A percentile compares a stretch with the other conserved stretches of the same genome.
phyloP scores from a whole-genome alignment of 1,140 invertebrate species.

The Drosophila jambulina region DNA sequence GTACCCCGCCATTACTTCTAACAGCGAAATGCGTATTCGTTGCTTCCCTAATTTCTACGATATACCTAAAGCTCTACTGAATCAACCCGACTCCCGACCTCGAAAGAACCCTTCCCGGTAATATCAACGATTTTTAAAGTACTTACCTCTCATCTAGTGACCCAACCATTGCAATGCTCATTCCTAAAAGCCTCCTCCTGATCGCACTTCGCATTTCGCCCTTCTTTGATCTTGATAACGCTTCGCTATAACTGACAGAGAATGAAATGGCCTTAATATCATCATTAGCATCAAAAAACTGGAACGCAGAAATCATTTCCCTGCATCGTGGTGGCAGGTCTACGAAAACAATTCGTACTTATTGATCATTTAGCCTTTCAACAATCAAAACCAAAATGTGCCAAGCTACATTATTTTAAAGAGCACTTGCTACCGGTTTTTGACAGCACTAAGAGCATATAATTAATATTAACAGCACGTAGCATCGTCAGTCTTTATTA shows the following conservation, averaged over 20 bases:
- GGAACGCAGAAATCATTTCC: conserved; percentile 8
- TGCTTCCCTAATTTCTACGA: conserved; percentile 72
- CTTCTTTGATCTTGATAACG: conserved; percentile 20
- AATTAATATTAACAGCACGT: conserved; percentile 30
- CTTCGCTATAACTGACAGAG: conserved; percentile 14
- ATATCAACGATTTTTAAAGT: conserved; percentile 47
- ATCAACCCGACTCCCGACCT: conserved; percentile 36
- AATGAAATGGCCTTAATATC: conserved; percentile 10
- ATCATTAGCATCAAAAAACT: conserved; percentile 16
- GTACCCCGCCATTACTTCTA: conserved; percentile 74
- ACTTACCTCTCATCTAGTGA: conserved; percentile 1
- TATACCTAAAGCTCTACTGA: conserved; percentile 78
- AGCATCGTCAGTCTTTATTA: conserved; percentile 14
- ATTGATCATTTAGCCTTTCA: conserved; percentile 37
- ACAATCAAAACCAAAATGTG: conserved; percentile 58
- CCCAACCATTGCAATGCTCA: conserved; percentile 16
- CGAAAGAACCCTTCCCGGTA: conserved; percentile 49
- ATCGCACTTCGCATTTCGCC: background rate
- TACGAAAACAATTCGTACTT: conserved; percentile 24
- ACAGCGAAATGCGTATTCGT: conserved; percentile 78
- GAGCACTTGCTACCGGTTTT: conserved; percentile 41
- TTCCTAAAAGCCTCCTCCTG: conserved; percentile 11
- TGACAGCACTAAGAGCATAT: conserved; percentile 26
- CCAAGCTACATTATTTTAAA: conserved; percentile 56
- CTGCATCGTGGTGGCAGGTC: conserved; percentile 31